A percentile compares a stretch with the other conserved stretches of the same genome.
Evolutionary conservation across 2,113 vertebrate species (phyloP).

Genomic region (Callithrix jacchus): DNA sequence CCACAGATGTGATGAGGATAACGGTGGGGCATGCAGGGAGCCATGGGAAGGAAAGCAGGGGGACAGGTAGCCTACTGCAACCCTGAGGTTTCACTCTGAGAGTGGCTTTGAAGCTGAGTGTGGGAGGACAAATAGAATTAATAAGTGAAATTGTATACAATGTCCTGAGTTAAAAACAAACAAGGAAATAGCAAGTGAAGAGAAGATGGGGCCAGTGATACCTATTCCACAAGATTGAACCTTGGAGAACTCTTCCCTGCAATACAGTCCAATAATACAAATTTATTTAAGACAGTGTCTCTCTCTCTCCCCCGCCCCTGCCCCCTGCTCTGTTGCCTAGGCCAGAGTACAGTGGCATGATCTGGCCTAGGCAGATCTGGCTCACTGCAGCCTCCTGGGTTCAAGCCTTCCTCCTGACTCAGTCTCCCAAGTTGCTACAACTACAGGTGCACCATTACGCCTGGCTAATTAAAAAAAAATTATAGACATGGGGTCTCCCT

Average conservation of each 20-base stretch:
- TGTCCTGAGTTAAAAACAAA: too few relatives aligned
- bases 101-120: not conserved
- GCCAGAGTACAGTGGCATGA: too few relatives aligned
- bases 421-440: too few relatives aligned
- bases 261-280: not conserved
- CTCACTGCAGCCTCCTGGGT: too few relatives aligned
- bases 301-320: too few relatives aligned
- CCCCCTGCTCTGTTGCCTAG: too few relatives aligned
- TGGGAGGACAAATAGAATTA: not conserved
- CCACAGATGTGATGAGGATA: not conserved
- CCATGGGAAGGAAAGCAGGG: not conserved
- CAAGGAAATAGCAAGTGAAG: not conserved
- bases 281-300: too few relatives aligned
- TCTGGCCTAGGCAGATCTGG: too few relatives aligned
- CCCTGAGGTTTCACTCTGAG: not conserved
- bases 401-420: too few relatives aligned
- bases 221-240: not conserved
- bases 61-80: not conserved
- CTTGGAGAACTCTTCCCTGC: not conserved
- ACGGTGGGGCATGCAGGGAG: rapidly evolving
- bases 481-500: too few relatives aligned
- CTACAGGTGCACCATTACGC: too few relatives aligned
- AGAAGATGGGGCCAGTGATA: not conserved
- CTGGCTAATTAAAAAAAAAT: too few relatives aligned
- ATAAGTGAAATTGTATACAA: not conserved